Percentiles rank a stretch among this genome's conserved stretches.
Conservation (phyloP, 2,888 invertebrate genomes). For the Cosmia trapezina region DNA sequence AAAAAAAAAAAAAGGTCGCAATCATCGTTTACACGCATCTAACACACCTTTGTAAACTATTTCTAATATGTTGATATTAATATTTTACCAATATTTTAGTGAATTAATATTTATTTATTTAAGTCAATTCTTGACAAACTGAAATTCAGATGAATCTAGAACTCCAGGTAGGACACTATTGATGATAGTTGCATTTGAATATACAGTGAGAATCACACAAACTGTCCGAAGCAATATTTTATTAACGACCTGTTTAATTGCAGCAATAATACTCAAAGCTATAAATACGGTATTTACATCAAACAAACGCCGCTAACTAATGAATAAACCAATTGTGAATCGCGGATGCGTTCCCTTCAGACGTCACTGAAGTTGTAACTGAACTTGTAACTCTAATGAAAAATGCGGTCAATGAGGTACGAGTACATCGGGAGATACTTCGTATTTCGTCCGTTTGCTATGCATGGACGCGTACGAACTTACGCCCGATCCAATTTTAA, state of each 20-base stretch:
- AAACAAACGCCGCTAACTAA: constrained; percentile 26
- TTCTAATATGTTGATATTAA: background rate
- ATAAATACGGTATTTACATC: background rate
- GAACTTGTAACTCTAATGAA: constrained; percentile 36
- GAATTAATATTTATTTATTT: background rate
- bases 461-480: constrained; percentile 7
- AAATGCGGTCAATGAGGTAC: constrained; percentile 22
- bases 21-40: background rate
- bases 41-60: too few species aligned
- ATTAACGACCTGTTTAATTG: background rate
- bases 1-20: too few species aligned
- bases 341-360: constrained; percentile 10
- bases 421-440: background rate
- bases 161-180: background rate
- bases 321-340: constrained; percentile 45
- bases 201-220: background rate
- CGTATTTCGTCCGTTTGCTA: constrained; percentile 9
- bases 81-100: background rate
- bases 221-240: background rate
- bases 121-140: background rate
- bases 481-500: background rate
- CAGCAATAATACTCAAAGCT: background rate
- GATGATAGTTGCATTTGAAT: background rate
- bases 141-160: background rate
- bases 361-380: constrained; percentile 48